phyloP scores from a whole-genome alignment of 2,113 vertebrate genomes.

The Corydoras maculifer region DNA sequence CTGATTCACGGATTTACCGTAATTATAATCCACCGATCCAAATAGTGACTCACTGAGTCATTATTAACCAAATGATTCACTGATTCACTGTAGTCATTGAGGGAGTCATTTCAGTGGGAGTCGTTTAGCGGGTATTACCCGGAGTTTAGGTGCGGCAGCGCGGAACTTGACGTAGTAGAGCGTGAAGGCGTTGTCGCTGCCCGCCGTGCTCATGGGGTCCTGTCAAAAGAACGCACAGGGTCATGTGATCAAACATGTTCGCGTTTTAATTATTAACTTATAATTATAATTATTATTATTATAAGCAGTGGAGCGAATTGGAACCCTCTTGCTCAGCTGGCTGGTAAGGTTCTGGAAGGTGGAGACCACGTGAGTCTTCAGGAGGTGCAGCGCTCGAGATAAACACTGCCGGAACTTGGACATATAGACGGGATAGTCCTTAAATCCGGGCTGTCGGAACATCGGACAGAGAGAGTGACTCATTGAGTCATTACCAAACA shows the following conservation, averaged over 20 bases:
- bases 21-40: too few relatives aligned
- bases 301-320: background rate
- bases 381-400: slow-evolving; percentile 92
- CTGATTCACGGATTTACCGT: too few relatives aligned
- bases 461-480: slow-evolving; percentile 35
- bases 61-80: too few relatives aligned
- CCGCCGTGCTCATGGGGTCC: slow-evolving; percentile 82
- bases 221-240: slow-evolving; percentile 39
- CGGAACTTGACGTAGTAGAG: slow-evolving; percentile 95
- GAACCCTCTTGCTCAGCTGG: slow-evolving; percentile 89
- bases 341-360: slow-evolving; percentile 88
- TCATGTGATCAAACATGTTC: too few relatives aligned
- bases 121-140: slow-evolving; percentile 67
- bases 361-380: slow-evolving; percentile 88
- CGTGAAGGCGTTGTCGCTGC: slow-evolving; percentile 91
- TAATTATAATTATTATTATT: too few relatives aligned
- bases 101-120: too few relatives aligned
- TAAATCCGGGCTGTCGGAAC: slow-evolving; percentile 84
- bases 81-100: too few relatives aligned
- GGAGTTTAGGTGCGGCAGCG: slow-evolving; percentile 93
- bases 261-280: too few relatives aligned
- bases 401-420: slow-evolving; percentile 93
- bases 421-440: slow-evolving; percentile 90
- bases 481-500: background rate
- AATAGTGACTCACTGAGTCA: too few relatives aligned